A percentile compares a stretch with the other conserved stretches of the same genome.
These are phyloP conservation scores for Neolamprologus sp. DNA, from an alignment of 2,113 vertebrate genomes.

Conservation along the genomic window DNA sequence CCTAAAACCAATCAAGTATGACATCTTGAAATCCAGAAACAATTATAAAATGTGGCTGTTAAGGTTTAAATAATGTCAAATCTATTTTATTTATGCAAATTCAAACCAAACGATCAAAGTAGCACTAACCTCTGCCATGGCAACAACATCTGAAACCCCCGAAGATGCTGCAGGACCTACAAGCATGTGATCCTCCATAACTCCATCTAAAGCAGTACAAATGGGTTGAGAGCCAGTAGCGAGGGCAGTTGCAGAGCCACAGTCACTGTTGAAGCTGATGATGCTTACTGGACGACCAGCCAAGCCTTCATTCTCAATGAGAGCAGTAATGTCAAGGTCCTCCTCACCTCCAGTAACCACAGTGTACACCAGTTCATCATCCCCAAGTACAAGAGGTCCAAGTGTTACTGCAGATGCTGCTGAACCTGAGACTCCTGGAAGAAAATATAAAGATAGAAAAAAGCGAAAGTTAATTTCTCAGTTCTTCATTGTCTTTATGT, in stretches of 20 bases:
- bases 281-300: slow-evolving; percentile 84
- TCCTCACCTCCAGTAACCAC: slow-evolving; percentile 76
- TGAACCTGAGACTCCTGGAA: not conserved
- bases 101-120: not conserved
- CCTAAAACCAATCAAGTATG: slow-evolving; percentile 25
- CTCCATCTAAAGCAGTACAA: slow-evolving; percentile 76
- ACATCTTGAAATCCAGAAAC: not conserved
- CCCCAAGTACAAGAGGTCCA: slow-evolving; percentile 68
- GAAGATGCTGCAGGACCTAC: slow-evolving; percentile 68
- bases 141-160: slow-evolving; percentile 71
- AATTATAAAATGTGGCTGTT: not conserved
- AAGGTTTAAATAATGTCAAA: not conserved
- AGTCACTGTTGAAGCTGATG: slow-evolving; percentile 89
- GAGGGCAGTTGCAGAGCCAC: slow-evolving; percentile 80
- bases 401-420: slow-evolving; percentile 64
- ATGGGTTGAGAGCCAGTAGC: slow-evolving; percentile 80
- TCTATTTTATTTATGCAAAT: not conserved
- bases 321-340: slow-evolving; percentile 19
- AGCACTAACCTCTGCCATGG: slow-evolving; percentile 78
- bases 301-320: slow-evolving; percentile 71
- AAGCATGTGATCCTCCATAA: not conserved
- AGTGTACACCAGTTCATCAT: slow-evolving; percentile 84
- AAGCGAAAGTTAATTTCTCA: not conserved
- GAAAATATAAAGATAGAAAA: not conserved
- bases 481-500: not conserved